Evolutionary conservation across 2,888 invertebrate species (phyloP).

Genomic region (Monopis laevigella): DNA sequence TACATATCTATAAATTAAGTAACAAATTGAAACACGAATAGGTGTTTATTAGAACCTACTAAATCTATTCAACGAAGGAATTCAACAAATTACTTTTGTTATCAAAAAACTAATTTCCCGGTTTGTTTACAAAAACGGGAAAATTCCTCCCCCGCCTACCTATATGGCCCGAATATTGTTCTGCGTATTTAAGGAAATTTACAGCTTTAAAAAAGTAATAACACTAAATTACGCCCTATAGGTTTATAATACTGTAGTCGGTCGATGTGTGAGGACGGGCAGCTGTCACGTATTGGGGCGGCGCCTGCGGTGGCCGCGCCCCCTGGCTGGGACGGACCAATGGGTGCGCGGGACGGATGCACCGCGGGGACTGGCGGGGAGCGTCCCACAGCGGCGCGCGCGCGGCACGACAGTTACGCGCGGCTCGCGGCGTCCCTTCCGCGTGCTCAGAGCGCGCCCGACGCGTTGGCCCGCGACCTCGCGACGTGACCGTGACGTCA

Average conservation of each 20-base stretch:
- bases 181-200: slow-evolving; percentile 10
- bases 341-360: slow-evolving; percentile 16
- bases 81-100: background rate
- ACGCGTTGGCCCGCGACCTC: background rate
- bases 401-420: slow-evolving; percentile 31
- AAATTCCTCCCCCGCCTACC: slow-evolving; percentile 1
- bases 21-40: too few relatives aligned
- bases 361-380: slow-evolving; percentile 9
- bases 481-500: slow-evolving; percentile 15
- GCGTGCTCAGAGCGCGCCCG: slow-evolving; percentile 16
- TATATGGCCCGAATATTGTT: slow-evolving; percentile 4
- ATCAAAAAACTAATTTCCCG: slow-evolving; percentile 3
- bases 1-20: too few relatives aligned
- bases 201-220: slow-evolving; percentile 11
- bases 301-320: slow-evolving; percentile 12
- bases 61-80: too few relatives aligned
- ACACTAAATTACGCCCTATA: slow-evolving; percentile 10
- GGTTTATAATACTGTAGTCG: background rate
- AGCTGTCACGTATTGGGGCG: slow-evolving; percentile 5
- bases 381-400: slow-evolving; percentile 12
- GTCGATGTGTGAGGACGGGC: slow-evolving; percentile 1
- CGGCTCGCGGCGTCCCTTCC: slow-evolving; percentile 26
- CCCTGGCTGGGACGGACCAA: slow-evolving; percentile 17
- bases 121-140: background rate
- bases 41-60: too few relatives aligned